Conservation (phyloP, 2,797 vertebrate species). For the Apogon hyalosoma region DNA sequence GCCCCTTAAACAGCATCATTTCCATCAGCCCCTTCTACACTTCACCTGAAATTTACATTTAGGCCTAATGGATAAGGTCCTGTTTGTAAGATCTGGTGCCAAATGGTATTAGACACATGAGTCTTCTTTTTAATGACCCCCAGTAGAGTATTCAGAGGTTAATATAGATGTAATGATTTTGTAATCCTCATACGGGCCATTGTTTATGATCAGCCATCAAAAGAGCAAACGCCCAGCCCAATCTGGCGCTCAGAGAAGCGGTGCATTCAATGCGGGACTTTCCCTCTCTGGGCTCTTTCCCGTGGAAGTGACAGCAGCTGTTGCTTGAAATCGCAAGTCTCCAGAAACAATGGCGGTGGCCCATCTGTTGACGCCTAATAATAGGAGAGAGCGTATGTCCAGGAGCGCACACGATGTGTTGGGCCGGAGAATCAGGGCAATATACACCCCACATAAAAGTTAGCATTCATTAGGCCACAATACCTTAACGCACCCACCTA, state of each 20-base stretch:
- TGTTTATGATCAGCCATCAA: conserved; percentile 83
- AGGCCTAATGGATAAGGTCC: conserved; percentile 39
- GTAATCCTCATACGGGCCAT: conserved; percentile 82
- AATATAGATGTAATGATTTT: conserved; percentile 88
- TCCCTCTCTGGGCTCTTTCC: conserved; percentile 76
- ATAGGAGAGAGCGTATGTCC: conserved; percentile 93
- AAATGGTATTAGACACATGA: conserved; percentile 58
- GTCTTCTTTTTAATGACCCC: conserved; percentile 69
- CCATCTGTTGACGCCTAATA: conserved; percentile 97
- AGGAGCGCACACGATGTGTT: conserved; percentile 87
- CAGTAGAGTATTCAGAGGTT: conserved; percentile 76
- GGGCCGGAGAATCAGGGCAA: conserved; percentile 90
- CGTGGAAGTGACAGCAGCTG: conserved; percentile 94
- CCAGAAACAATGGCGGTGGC: conserved; percentile 85
- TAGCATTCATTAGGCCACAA: conserved; percentile 90
- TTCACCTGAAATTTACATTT: conserved; percentile 9
- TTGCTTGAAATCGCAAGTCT: conserved; percentile 92
- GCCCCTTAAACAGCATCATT: not conserved
- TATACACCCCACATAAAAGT: conserved; percentile 95
- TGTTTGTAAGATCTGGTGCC: conserved; percentile 59
- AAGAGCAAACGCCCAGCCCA: conserved; percentile 85
- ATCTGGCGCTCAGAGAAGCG: conserved; percentile 80
- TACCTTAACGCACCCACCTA: conserved; percentile 88
- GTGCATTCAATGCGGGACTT: conserved; percentile 73
- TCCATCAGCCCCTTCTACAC: not conserved